Evolutionary conservation across 2,888 invertebrate species (phyloP).

Genomic region (Nasonia oneida): DNA sequence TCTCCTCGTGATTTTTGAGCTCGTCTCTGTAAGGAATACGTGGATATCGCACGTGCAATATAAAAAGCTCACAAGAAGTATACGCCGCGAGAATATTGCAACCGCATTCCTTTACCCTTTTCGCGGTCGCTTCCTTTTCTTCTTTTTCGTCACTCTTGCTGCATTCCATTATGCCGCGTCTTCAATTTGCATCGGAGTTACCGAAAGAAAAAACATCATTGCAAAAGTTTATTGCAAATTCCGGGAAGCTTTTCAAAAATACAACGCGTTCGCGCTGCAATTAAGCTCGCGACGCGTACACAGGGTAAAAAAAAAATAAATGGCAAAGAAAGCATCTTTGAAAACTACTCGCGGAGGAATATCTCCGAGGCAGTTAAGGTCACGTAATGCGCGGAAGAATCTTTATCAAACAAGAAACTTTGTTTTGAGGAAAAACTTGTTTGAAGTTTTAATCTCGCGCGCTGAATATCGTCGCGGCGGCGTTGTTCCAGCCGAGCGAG

Average conservation of each 20-base stretch:
- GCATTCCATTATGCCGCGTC: neutral
- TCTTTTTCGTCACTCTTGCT: neutral
- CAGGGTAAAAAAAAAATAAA: neutral
- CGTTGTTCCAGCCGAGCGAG: neutral
- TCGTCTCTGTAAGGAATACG: neutral
- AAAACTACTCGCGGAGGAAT: neutral
- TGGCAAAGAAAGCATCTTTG: neutral
- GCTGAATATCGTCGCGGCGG: neutral
- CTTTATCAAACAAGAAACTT: neutral
- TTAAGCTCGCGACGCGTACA: neutral
- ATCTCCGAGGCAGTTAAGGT: neutral
- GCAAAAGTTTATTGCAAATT: too few species aligned
- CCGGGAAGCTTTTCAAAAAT: neutral
- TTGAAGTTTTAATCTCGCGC: neutral
- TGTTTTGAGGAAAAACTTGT: slow-evolving; percentile 12
- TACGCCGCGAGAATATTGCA: slow-evolving; percentile 10
- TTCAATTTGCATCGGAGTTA: neutral
- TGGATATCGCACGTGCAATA: neutral
- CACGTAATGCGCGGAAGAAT: neutral
- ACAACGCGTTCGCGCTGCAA: neutral
- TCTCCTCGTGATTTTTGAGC: slow-evolving; percentile 30
- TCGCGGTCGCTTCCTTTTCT: neutral
- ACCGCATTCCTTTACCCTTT: neutral
- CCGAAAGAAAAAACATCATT: neutral
- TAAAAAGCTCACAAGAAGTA: neutral